Percentiles rank a stretch among this genome's conserved stretches.
Evolutionary conservation across 2,797 vertebrate genomes (phyloP).

Genomic region (Mustela erminea): DNA sequence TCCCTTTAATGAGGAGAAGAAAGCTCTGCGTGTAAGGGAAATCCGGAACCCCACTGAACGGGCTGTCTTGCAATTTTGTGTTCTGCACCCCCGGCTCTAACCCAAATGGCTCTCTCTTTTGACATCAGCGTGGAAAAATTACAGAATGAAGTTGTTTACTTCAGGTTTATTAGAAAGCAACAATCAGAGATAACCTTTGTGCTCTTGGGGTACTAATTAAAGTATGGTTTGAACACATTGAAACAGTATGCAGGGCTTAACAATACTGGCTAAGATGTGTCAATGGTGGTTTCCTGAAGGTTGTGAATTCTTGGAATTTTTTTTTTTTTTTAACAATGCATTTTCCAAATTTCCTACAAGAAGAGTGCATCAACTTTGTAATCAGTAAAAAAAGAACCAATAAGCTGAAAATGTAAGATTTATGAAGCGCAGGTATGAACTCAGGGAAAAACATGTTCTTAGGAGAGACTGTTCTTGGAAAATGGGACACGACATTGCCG

Average conservation of each 20-base stretch:
- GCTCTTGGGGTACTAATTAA: background rate
- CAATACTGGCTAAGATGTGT: rapidly evolving
- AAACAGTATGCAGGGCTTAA: background rate
- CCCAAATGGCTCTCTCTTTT: background rate
- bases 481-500: too few relatives aligned
- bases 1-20: background rate
- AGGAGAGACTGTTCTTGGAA: background rate
- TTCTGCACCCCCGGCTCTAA: background rate
- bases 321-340: background rate
- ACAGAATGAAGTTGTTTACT: background rate
- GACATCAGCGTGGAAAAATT: background rate
- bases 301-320: background rate
- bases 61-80: background rate
- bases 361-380: background rate
- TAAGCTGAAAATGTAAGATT: background rate
- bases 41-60: background rate
- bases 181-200: background rate
- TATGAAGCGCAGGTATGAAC: background rate
- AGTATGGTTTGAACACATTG: rapidly evolving
- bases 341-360: background rate
- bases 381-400: background rate
- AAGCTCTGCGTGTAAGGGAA: rapidly evolving
- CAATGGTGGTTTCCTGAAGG: background rate
- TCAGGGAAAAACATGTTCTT: rapidly evolving
- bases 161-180: background rate